Evolutionary conservation across 1,140 invertebrate genomes (phyloP), one percentile per base, ranked within the genome.

Genomic region (Pseudomyrmex sp.): DNA sequence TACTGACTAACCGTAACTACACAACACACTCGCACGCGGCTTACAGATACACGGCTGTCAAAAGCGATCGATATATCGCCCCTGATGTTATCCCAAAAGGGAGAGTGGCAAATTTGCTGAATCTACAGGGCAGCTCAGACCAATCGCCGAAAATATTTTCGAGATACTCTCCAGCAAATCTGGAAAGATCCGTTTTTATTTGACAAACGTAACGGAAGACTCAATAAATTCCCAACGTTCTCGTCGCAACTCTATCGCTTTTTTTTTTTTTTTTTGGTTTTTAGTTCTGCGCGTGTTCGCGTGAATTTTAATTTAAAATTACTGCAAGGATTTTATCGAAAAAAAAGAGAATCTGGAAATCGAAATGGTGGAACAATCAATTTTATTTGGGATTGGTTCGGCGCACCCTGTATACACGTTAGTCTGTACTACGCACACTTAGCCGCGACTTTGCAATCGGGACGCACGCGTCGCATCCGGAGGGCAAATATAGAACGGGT

Each of bases 1-100:
- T 88, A 89, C 85, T 86, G 59, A 87, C 75, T 88, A 88, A 88
- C 13, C 75, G 44, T 50, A 72, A 20, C 56, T 10, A 69, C 13
- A 48, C 63, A 70, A 46, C 54, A 15, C n/a, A 61, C 35, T 35
- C 35, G 35, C 35, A 35, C 35, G 35, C 35, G 35, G 35, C 58
- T 59, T 56, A 20, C 12, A 20, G 15, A 23, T 13, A 26, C 26
- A 13, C 50, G 13, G 13, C 20, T 66, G 58, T 54, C 68, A 87
- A 70, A 70, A 88, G 82, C 82, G 75, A 74, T 72, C 84, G 56
- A 59, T 88, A 44, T 74, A 44, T 74, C 46, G 23, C 59, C 23
- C 15, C 76, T 13, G 35, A 35, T 35, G 26, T 76, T 26, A 56
- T 76, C 61, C 48, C n/a, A 59, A 62, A 46, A 58, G 23, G 44